phyloP scores from a whole-genome alignment of 2,797 vertebrate species.

The Gallirallus australis region DNA sequence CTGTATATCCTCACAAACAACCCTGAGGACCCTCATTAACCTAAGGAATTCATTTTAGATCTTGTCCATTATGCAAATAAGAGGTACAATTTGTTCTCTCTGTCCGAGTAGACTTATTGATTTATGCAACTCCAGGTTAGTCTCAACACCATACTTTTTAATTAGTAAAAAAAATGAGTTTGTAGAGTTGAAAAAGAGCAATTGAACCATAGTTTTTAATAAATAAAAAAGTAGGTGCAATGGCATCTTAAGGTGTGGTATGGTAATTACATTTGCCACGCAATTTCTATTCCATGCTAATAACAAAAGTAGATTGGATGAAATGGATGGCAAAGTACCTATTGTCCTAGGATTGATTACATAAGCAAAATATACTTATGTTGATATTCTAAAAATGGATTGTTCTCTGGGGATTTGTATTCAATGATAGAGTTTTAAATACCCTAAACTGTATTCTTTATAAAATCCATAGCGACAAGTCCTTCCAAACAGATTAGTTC shows the following conservation, averaged over 20 bases:
- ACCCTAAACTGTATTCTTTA: not conserved
- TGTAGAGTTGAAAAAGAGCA: not conserved
- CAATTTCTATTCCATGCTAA: not conserved
- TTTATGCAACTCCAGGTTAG: constrained; percentile 7
- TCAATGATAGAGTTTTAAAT: not conserved
- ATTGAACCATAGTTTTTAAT: not conserved
- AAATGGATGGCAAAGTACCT: not conserved
- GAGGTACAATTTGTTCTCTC: constrained; percentile 12
- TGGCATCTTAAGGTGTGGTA: not conserved
- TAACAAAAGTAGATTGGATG: not conserved
- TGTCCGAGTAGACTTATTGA: constrained; percentile 13
- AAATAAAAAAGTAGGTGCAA: not conserved
- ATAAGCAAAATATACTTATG: not conserved
- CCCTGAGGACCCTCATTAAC: constrained; percentile 12
- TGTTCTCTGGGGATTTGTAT: not conserved
- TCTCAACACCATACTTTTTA: constrained; percentile 1
- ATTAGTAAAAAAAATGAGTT: not conserved
- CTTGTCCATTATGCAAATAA: constrained; percentile 26
- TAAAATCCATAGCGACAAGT: not conserved
- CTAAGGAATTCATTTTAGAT: not conserved
- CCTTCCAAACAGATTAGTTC: not conserved
- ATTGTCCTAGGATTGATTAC: not conserved
- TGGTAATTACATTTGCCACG: not conserved
- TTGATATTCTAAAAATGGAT: not conserved
- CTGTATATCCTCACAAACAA: not conserved